Evolutionary conservation across 2,888 invertebrate species (phyloP).

Genomic region (Orthonevra nobilis): DNA sequence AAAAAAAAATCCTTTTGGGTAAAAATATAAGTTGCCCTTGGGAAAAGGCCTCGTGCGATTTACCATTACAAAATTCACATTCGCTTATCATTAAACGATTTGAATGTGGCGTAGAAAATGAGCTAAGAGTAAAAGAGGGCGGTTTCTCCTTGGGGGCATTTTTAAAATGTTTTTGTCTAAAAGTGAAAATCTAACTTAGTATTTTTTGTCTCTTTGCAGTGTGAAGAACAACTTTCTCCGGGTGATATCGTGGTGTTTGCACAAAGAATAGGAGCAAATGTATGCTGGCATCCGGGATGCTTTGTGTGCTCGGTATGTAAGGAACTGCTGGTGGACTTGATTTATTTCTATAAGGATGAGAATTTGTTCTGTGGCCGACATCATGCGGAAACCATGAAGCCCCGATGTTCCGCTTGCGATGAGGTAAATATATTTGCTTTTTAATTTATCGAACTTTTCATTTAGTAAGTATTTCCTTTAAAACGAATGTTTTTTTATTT

Average conservation of each 20-base stretch:
- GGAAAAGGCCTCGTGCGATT: constrained; percentile 11
- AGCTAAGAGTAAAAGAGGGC: constrained; percentile 15
- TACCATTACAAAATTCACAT: constrained; percentile 12
- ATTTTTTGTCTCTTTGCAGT: constrained; percentile 82
- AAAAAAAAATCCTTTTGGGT: constrained; percentile 12
- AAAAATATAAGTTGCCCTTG: constrained; percentile 6
- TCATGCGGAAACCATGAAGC: constrained; percentile 98
- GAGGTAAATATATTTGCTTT: constrained; percentile 86
- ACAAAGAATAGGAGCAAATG: constrained; percentile 90
- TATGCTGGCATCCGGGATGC: constrained; percentile 97
- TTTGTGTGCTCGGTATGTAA: constrained; percentile 95
- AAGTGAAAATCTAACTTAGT: constrained; percentile 25
- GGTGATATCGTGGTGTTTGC: constrained; percentile 96
- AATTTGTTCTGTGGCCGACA: constrained; percentile 97
- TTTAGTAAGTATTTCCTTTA: not conserved
- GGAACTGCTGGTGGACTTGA: constrained; percentile 97
- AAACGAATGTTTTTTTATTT: too few species aligned
- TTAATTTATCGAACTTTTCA: constrained; percentile 72
- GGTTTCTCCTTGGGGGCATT: constrained; percentile 25
- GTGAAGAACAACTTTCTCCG: constrained; percentile 89
- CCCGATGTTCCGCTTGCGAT: constrained; percentile 97
- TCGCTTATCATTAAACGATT: constrained; percentile 35
- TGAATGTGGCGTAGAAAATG: constrained; percentile 24
- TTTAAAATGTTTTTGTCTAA: constrained; percentile 12
- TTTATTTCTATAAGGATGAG: constrained; percentile 96